Evolutionary conservation across 2,113 vertebrate species (phyloP).

Genomic region (Athene noctua): DNA sequence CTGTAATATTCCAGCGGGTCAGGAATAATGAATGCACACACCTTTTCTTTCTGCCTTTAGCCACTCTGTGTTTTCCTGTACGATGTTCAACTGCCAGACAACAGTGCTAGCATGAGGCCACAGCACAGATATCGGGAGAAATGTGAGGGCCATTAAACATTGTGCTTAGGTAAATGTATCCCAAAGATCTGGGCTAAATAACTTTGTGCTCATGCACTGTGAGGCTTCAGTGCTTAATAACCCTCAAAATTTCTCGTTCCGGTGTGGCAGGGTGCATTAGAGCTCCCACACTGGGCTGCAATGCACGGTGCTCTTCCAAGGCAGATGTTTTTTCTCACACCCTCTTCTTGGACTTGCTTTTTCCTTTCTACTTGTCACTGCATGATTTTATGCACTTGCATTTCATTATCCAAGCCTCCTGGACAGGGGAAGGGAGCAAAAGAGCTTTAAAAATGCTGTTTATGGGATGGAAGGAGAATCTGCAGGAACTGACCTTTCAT

Average conservation of each 20-base stretch:
- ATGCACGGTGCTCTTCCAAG: neutral
- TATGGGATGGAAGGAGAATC: neutral
- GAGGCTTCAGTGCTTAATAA: neutral
- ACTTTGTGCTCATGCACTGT: neutral
- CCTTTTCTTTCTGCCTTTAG: neutral
- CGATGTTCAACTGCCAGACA: fast-evolving
- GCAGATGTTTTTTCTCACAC: neutral
- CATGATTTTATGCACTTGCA: neutral
- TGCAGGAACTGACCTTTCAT: neutral
- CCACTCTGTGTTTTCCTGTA: too few relatives aligned
- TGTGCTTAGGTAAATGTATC: conserved; percentile 16
- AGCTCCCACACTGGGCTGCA: neutral
- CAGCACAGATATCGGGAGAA: neutral
- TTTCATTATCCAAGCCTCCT: neutral
- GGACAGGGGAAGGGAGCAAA: neutral
- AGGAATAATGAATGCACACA: fast-evolving
- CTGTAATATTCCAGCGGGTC: neutral
- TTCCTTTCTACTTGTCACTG: neutral
- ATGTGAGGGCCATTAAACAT: conserved; percentile 12
- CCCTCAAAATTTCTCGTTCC: neutral
- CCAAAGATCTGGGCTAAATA: conserved; percentile 3
- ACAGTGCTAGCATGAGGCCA: neutral
- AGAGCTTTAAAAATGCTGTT: neutral
- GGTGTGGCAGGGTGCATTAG: neutral
- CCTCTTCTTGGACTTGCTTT: neutral